Evolutionary conservation across 2,888 invertebrate genomes (phyloP), one percentile per base, ranked within the genome.

Genomic region (Stegana nigrithorax): DNA sequence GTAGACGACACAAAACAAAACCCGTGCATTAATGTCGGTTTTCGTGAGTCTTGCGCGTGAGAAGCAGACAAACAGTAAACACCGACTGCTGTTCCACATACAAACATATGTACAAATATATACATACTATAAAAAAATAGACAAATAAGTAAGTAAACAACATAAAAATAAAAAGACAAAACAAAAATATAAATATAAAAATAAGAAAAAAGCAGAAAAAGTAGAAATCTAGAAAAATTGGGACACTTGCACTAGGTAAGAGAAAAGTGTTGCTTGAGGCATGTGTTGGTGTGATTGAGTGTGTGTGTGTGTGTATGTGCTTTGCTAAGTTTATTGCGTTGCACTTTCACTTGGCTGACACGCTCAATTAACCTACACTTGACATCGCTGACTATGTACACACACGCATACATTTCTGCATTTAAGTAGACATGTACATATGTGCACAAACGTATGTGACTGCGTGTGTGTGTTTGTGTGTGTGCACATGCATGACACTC

Each of bases 341-440:
- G 53, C 32, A 47, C 56, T 56, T 50, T 47, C 62, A 51, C 58
- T 62, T 36, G 25, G 8, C 47, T 59, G 45, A 59, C 32, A 59
- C 47, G 59, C 55, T 59, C 65, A 60, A 66, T 66, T 66, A 66
- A 63, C 63, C 63, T 32, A 26, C 55, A 53, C 63, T 63, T 63
- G 60, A 63, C 63, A 60, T 62, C 32, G 10, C 59, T 47, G 32
- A 36, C 27, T 19, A 25, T 10, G 14, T 23, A 50, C 26, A 55
- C 29, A 42, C 39, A 25, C 26, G 26, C 21, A 51, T 44, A 25
- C 44, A 32, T 36, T n/a, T n/a, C n/a, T n/a, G n/a, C n/a, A n/a
- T n/a, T n/a, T n/a, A n/a, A n/a, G n/a, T n/a, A 53, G n/a, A 36
- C 25, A 21, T n/a, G 45, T 27, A 50, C 47, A 60, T 27, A 29